Conservation (phyloP, 2,888 invertebrate genomes). For the Athalia circularis region DNA sequence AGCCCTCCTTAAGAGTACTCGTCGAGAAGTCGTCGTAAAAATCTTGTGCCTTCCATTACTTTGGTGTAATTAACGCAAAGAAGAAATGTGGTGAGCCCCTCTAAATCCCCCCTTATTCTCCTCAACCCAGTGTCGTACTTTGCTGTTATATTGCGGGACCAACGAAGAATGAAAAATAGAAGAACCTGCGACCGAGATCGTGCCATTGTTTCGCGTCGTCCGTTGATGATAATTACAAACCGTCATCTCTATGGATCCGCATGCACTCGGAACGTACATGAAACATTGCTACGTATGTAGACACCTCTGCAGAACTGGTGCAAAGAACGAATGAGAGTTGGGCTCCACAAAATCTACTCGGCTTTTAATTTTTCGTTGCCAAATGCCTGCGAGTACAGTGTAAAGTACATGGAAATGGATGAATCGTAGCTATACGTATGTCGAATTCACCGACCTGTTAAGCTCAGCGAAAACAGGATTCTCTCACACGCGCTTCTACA, state of each 20-base stretch:
- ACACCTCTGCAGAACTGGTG: neutral
- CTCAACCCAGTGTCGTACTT: neutral
- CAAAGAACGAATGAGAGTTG: conserved; percentile 4
- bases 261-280: too few species aligned
- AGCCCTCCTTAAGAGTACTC: too few species aligned
- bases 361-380: conserved; percentile 7
- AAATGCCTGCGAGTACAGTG: too few species aligned
- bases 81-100: too few species aligned
- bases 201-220: conserved; percentile 4
- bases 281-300: neutral
- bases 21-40: neutral
- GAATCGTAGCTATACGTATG: neutral
- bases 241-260: conserved; percentile 2
- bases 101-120: neutral
- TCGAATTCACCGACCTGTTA: neutral
- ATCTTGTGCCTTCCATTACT: conserved; percentile 14
- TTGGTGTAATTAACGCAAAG: conserved; percentile 13
- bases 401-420: neutral
- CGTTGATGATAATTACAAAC: conserved; percentile 35
- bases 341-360: neutral
- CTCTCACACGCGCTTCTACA: too few species aligned
- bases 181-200: neutral
- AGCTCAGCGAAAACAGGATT: too few species aligned
- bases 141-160: neutral
- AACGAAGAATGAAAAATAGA: neutral